These are phyloP conservation scores for Apotomis capreana DNA, from an alignment of 2,888 invertebrate genomes.

Conservation along the genomic window DNA sequence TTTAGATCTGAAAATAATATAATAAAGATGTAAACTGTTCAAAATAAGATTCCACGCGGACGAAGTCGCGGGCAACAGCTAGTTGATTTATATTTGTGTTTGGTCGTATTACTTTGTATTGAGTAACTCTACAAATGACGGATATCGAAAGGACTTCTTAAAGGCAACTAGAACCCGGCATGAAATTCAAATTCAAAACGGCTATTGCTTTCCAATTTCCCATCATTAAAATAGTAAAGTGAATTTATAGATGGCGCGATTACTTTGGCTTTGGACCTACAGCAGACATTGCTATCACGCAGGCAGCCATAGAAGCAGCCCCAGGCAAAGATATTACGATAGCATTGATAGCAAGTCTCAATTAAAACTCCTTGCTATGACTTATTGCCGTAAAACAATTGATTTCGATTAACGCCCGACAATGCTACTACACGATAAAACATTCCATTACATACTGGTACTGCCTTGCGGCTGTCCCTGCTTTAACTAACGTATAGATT, in stretches of 20 bases:
- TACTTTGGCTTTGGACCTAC: slow-evolving; percentile 44
- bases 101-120: background rate
- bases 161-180: slow-evolving; percentile 2
- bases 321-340: slow-evolving; percentile 61
- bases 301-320: slow-evolving; percentile 58
- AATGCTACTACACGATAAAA: slow-evolving; percentile 74
- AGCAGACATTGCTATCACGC: slow-evolving; percentile 37
- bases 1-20: no score
- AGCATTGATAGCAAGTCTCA: slow-evolving; percentile 64
- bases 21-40: no score
- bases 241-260: slow-evolving; percentile 38
- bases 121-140: background rate
- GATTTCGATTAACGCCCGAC: slow-evolving; percentile 78
- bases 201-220: slow-evolving; percentile 28
- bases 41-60: no score
- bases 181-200: slow-evolving; percentile 18
- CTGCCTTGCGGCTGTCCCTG: slow-evolving; percentile 33
- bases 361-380: slow-evolving; percentile 73
- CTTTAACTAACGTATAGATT: slow-evolving; percentile 25
- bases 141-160: slow-evolving; percentile 6
- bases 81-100: no score
- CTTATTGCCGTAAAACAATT: slow-evolving; percentile 77
- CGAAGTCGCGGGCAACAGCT: no score
- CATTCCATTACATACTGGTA: slow-evolving; percentile 52
- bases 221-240: slow-evolving; percentile 37